Percentiles rank a stretch among this genome's conserved stretches.
Conservation (phyloP, 2,797 vertebrate genomes). For the Acestrorhynchus altus region DNA sequence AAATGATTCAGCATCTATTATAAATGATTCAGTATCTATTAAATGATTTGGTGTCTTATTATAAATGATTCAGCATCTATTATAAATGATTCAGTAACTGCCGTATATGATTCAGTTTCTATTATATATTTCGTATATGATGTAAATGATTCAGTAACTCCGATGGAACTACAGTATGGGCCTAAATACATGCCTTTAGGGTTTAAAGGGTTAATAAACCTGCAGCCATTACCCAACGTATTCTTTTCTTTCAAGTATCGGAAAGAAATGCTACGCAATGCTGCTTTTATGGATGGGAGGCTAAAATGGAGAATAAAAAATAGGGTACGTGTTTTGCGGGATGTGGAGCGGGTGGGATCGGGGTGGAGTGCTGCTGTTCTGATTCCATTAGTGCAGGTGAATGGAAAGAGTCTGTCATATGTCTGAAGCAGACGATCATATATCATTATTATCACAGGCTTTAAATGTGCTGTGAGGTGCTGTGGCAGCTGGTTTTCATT, state of each 20-base stretch:
- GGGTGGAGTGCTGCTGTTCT: not conserved
- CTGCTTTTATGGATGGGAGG: too few species aligned
- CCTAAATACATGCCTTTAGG: too few species aligned
- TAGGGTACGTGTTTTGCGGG: not conserved
- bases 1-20: too few species aligned
- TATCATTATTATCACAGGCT: not conserved
- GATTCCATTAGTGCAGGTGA: slow-evolving; percentile 39
- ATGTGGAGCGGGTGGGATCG: not conserved
- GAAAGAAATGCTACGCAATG: too few species aligned
- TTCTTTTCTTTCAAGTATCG: not conserved
- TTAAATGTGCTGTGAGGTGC: not conserved
- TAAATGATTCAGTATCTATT: too few species aligned
- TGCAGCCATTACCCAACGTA: not conserved
- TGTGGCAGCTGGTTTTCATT: slow-evolving; percentile 38
- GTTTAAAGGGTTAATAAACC: not conserved
- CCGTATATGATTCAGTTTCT: too few species aligned
- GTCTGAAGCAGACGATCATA: not conserved
- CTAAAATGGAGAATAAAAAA: not conserved
- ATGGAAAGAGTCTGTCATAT: not conserved
- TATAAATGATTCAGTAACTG: too few species aligned
- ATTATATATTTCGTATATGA: too few species aligned
- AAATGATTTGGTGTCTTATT: too few species aligned
- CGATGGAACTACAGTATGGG: too few species aligned
- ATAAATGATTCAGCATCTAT: too few species aligned
- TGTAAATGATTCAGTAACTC: too few species aligned